Base-by-base conservation (phyloP, 1,140 invertebrate genomes). In the Drosophila pseudoobscura region DNA sequence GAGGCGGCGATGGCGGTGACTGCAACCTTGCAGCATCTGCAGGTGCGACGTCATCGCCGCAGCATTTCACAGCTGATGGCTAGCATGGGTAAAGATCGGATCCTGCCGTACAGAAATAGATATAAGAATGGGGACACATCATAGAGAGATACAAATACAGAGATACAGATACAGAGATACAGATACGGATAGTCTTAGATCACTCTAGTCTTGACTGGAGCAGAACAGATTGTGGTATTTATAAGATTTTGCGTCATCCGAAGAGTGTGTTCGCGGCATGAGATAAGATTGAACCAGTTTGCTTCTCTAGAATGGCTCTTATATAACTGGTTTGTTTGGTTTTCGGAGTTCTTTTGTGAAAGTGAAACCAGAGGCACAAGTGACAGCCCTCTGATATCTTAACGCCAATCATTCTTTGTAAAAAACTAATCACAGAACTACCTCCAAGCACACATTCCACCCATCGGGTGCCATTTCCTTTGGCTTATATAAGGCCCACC, bases 21-120 rank as follows among this genome's bases (percentile, higher is more conserved):
- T 20, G 54, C 50, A 20, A 65, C 51, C 31, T 20, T 72, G 72
- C 80, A 68, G 7, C 51, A 58, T 13, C 41, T 69, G 24, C 74
- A 71, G 52, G 82, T 91, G 50, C 83, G 61, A 63, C 90, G 90
- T 60, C 90, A 91, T 80, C 83, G 89, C 47, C 90, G 90, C 58
- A 91, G 90, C 73, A 91, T 91, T 15, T 91, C 90, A 59, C 90
- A 91, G 76, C 79, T 91, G 68, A 90, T 91, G 71, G 89, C 80
- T 15, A 89, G 79, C 75, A 87, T 91, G 84, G 90, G 90, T 91
- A 91, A 90, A 61, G 45, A 13, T 39, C 4, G 5, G 11, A 35
- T 20, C 20, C 20, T 26, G 24, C 24, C 0, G 5, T 26, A 26
- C 24, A 26, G 24, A 26, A 26, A 26, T 26, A 26, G 24, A 26